Base-by-base conservation (phyloP, 2,888 invertebrate species). In the Torymus texanus region DNA sequence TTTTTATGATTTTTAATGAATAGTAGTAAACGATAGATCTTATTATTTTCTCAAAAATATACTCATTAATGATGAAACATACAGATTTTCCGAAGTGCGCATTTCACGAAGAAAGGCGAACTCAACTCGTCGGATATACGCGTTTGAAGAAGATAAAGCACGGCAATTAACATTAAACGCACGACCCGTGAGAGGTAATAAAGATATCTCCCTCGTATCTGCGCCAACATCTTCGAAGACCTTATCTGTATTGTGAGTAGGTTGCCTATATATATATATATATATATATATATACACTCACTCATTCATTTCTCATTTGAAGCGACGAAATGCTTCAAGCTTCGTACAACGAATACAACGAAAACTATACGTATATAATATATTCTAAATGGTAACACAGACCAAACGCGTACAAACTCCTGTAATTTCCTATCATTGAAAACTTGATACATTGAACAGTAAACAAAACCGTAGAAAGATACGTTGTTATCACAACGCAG, bases 101-200 rank as follows among this genome's bases (percentile, higher is more conserved):
- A 51, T 66, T 66, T 67, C 24, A 51, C 53, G 13, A 13, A 53
- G 18, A 0, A 50, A 10, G 1, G 16, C 5, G 24, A 16, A 29
- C 24, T n/a, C 13, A 29, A 18, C 63, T n/a, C 24, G 67, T 73
- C 80, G 72, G 63, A 66, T 21, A 70, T 21, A 84, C 84, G 76
- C 84, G 86, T 87, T 86, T 86, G 85, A 87, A 85, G 84, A 86
- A 87, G 89, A 89, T 89, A 89, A 88, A 89, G 86, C 55, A 16
- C 85, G 86, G 86, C 88, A 89, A 89, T 89, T 88, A 88, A 88
- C 87, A 87, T 89, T 84, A 86, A 68, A 86, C 86, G 84, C 86
- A 84, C 84, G 80, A 82, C 80, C 79, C 83, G 84, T 81, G 82
- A 86, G 83, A 85, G 86, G 88, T 86, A 88, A 89, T 89, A 89